Evolutionary conservation across 2,113 vertebrate species (phyloP).

Genomic region (Microcebus ravelobensis): DNA sequence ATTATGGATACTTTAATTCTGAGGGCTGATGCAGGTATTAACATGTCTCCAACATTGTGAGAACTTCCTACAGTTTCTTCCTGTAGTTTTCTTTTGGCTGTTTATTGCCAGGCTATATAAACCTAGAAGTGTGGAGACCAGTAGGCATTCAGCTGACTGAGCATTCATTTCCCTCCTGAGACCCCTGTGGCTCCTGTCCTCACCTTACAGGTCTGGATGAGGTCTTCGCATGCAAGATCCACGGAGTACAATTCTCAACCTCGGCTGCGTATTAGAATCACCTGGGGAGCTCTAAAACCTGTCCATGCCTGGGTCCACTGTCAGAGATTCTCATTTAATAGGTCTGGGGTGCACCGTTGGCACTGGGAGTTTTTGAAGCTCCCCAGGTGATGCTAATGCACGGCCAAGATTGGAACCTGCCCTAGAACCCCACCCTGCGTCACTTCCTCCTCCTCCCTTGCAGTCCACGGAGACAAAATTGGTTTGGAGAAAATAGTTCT

Average conservation of each 20-base stretch:
- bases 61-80: neutral
- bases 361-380: neutral
- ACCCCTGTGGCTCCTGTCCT: neutral
- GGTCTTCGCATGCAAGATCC: neutral
- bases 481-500: neutral
- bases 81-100: neutral
- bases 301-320: neutral
- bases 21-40: neutral
- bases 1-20: neutral
- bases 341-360: neutral
- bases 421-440: neutral
- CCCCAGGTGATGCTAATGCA: neutral
- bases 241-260: neutral
- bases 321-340: neutral
- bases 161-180: neutral
- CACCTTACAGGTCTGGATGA: neutral
- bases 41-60: neutral
- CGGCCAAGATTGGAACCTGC: neutral
- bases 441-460: neutral
- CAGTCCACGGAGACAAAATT: neutral
- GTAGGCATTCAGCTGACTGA: neutral
- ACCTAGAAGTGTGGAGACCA: neutral
- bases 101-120: neutral
- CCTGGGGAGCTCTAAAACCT: neutral
- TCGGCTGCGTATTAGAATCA: neutral